phyloP scores from a whole-genome alignment of 2,113 vertebrate species.

The Barnardius zonarius region DNA sequence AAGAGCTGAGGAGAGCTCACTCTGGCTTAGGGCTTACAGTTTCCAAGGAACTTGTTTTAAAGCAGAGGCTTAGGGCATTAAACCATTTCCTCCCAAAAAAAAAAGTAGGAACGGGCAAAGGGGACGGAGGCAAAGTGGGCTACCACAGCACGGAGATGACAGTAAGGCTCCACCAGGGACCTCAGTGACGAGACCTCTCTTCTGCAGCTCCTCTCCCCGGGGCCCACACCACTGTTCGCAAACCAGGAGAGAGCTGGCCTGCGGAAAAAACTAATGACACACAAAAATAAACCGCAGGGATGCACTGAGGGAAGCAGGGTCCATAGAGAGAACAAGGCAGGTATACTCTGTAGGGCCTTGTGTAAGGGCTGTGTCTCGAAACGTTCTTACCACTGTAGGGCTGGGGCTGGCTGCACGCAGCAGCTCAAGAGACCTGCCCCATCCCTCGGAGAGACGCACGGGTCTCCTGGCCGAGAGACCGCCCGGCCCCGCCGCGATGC shows the following conservation, averaged over 20 bases:
- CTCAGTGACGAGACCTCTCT: not conserved
- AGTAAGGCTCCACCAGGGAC: not conserved
- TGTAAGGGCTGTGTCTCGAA: not conserved
- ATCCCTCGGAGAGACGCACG: not conserved
- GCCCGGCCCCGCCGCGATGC: not conserved
- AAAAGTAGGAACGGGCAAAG: rapidly evolving
- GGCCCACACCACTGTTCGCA: not conserved
- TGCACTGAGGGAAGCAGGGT: not conserved
- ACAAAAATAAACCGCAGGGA: rapidly evolving
- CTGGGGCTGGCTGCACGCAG: not conserved
- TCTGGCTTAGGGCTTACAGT: rapidly evolving
- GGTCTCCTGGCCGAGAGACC: not conserved
- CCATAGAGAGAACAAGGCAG: not conserved
- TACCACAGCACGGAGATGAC: not conserved
- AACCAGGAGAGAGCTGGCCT: not conserved
- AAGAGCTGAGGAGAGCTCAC: not conserved
- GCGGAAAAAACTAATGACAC: not conserved
- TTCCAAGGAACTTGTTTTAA: not conserved
- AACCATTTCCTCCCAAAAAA: not conserved
- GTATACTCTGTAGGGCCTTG: not conserved
- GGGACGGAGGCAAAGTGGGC: not conserved
- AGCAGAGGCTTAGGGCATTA: not conserved
- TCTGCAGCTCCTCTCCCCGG: not conserved
- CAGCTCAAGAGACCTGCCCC: not conserved
- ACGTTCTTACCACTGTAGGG: not conserved